These are phyloP conservation scores for Parauchenoglanis ngamensis DNA, from an alignment of 2,797 vertebrate genomes.

Conservation along the genomic window DNA sequence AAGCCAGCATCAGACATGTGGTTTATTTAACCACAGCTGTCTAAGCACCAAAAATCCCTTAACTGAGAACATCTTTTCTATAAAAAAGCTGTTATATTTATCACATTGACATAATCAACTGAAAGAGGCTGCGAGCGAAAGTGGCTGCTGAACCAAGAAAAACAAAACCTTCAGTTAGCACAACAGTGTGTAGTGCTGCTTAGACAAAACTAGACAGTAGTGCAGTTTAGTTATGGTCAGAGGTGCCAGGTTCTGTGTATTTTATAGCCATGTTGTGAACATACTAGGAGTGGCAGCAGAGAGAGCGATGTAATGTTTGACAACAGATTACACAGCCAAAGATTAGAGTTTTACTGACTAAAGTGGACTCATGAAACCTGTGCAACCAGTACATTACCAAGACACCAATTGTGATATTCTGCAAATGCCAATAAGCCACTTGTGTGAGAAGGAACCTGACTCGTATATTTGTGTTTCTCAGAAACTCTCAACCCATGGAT, in stretches of 20 bases:
- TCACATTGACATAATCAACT: neutral
- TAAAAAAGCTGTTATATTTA: neutral
- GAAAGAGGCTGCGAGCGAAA: too few relatives aligned
- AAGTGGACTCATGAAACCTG: neutral
- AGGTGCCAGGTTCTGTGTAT: neutral
- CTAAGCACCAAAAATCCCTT: neutral
- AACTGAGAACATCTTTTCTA: neutral
- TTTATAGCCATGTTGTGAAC: neutral
- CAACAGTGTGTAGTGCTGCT: neutral
- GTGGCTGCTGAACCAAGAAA: neutral
- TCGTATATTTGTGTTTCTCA: constrained; percentile 61
- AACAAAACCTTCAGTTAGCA: neutral
- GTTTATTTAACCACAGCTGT: neutral
- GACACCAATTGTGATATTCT: neutral
- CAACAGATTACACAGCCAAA: neutral
- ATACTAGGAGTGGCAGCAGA: neutral
- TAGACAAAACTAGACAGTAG: neutral
- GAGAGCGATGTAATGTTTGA: neutral
- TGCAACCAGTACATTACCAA: too few relatives aligned
- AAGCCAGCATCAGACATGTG: neutral
- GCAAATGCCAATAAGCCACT: neutral
- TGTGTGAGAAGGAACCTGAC: neutral
- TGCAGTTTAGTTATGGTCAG: neutral
- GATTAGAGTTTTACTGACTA: neutral
- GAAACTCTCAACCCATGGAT: constrained; percentile 80